Percentiles rank a stretch among this genome's conserved stretches.
Evolutionary conservation across 2,797 vertebrate genomes (phyloP).

Genomic region (Threskiornis aethiopicus): DNA sequence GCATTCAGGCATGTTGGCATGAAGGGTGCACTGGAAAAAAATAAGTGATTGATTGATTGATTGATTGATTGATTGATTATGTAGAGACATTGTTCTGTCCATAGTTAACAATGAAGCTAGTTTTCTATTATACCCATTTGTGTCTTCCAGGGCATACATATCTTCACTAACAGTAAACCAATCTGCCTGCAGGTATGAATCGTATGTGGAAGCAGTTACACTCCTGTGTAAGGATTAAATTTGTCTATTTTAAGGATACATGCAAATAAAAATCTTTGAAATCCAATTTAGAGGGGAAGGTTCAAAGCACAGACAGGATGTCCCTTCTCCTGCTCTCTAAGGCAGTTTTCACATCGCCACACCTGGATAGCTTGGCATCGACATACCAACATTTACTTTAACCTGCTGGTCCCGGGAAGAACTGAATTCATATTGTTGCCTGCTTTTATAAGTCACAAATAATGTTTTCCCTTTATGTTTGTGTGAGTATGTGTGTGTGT

Average conservation of each 20-base stretch:
- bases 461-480: neutral
- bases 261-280: slow-evolving; percentile 26
- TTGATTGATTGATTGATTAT: neutral
- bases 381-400: neutral
- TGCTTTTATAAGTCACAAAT: neutral
- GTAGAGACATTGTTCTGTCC: neutral
- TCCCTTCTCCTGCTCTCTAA: neutral
- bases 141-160: neutral
- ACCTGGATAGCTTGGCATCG: neutral
- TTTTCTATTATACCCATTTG: neutral
- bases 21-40: slow-evolving; percentile 21
- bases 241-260: slow-evolving; percentile 8
- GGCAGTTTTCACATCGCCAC: neutral
- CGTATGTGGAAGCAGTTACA: neutral
- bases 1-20: slow-evolving; percentile 50
- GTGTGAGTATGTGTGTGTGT: neutral
- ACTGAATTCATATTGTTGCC: neutral
- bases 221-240: neutral
- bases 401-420: neutral
- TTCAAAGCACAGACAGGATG: neutral
- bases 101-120: neutral
- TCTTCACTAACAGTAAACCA: neutral
- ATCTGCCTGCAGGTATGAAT: neutral
- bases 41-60: neutral
- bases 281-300: neutral